Conservation (phyloP, 1,140 invertebrate species). For the Teleopsis dalmanni region DNA sequence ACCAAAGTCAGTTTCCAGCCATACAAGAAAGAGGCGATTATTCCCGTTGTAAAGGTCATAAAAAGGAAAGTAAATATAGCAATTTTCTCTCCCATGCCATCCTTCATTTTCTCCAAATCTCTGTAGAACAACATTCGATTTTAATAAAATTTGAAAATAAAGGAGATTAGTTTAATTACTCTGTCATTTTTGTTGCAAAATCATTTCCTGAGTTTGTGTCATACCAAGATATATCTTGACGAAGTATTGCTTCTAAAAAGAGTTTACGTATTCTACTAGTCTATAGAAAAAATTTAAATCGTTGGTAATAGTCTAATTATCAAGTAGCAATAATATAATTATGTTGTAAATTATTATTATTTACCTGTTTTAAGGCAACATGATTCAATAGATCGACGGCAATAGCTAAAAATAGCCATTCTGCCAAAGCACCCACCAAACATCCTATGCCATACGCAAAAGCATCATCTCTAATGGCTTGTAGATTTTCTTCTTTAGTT, state of each 20-base stretch:
- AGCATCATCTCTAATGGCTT: constrained; percentile 56
- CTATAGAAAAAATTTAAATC: no score
- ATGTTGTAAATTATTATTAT: not conserved
- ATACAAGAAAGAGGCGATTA: constrained; percentile 73
- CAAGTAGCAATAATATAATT: no score
- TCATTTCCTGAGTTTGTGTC: constrained; percentile 79
- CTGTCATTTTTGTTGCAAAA: constrained; percentile 78
- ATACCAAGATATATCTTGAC: constrained; percentile 89
- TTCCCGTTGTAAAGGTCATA: constrained; percentile 65
- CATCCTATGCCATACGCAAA: constrained; percentile 56
- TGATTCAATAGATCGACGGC: constrained; percentile 60
- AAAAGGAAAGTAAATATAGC: constrained; percentile 71
- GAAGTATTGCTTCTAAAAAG: constrained; percentile 67
- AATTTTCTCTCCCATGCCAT: constrained; percentile 89
- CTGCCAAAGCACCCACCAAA: constrained; percentile 49
- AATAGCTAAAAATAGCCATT: constrained; percentile 55
- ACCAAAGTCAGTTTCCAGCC: constrained; percentile 89
- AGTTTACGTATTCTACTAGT: constrained; percentile 61
- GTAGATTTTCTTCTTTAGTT: constrained; percentile 48
- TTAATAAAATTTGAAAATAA: not conserved
- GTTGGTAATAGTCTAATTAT: no score
- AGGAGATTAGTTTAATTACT: constrained; percentile 57
- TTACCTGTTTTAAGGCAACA: constrained; percentile 49
- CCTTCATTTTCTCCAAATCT: constrained; percentile 83
- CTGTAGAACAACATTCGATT: constrained; percentile 43